Percentiles rank a stretch among this genome's conserved stretches.
Conservation (phyloP, 1,140 invertebrate species). For the Drosophila virilis region DNA sequence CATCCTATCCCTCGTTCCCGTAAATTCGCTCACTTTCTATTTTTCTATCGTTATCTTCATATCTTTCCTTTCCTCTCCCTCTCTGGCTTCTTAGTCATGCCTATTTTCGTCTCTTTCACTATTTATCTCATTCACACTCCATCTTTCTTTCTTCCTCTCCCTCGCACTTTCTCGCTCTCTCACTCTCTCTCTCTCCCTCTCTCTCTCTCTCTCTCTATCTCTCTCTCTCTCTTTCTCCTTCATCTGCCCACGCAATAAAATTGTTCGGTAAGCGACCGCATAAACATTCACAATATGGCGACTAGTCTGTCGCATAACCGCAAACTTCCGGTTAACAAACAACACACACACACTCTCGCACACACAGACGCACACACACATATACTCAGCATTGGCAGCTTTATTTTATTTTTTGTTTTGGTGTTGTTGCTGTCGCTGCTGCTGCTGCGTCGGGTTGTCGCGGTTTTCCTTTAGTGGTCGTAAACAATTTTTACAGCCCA, state of each 20-base stretch:
- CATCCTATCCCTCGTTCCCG: too few species aligned
- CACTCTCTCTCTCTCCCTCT: neutral
- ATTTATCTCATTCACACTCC: too few species aligned
- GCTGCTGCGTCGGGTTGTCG: conserved; percentile 54
- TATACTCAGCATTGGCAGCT: conserved; percentile 1
- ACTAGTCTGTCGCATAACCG: conserved; percentile 49
- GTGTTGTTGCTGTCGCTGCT: conserved; percentile 32
- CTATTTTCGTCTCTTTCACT: too few species aligned
- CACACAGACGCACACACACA: conserved; percentile 2
- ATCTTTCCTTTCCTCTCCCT: too few species aligned
- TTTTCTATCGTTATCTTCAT: too few species aligned
- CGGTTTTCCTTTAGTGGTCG: conserved; percentile 76
- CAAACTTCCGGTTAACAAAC: conserved; percentile 46
- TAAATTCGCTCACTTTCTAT: too few species aligned
- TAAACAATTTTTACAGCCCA: conserved; percentile 79
- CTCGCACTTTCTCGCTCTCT: neutral
- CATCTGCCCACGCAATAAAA: conserved; percentile 46
- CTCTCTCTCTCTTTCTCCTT: neutral
- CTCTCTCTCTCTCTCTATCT: neutral
- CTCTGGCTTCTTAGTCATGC: too few species aligned
- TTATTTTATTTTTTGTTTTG: conserved; percentile 27
- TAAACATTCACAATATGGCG: conserved; percentile 76
- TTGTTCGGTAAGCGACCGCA: conserved; percentile 58
- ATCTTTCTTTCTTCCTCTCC: too few species aligned
- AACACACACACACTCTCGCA: conserved; percentile 22